These are phyloP conservation scores for Leuciscus idus DNA, from an alignment of 2,113 vertebrate genomes.

Conservation along the genomic window DNA sequence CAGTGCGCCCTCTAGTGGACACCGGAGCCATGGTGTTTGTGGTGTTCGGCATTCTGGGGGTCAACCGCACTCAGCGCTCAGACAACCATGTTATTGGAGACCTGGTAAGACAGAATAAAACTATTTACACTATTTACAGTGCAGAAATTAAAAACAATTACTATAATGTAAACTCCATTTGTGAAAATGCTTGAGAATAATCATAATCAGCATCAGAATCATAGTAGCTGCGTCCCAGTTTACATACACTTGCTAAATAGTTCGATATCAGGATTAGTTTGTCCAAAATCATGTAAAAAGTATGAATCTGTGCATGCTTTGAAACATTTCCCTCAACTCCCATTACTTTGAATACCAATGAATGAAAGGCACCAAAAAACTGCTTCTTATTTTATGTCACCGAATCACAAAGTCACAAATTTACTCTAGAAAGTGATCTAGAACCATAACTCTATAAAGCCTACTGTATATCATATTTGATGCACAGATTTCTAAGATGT, in stretches of 20 bases:
- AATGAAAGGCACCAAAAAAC: neutral
- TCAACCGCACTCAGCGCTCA: constrained; percentile 81
- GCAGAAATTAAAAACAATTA: neutral
- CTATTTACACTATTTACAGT: too few relatives aligned
- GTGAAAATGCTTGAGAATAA: neutral
- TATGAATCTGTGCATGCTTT: neutral
- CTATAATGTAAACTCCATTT: neutral
- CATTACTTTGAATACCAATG: neutral
- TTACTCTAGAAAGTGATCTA: neutral
- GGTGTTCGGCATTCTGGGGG: constrained; percentile 91
- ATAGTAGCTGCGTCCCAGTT: neutral
- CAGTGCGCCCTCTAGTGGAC: constrained; percentile 91
- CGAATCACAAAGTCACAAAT: neutral
- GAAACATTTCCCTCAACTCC: neutral
- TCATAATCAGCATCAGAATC: neutral
- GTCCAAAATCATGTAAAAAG: neutral
- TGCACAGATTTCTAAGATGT: neutral
- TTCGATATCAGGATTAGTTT: neutral
- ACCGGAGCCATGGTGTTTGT: constrained; percentile 98
- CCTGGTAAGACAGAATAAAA: constrained; percentile 78
- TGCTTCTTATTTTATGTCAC: neutral
- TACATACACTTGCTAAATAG: neutral
- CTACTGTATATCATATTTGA: neutral
- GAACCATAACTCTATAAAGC: neutral
- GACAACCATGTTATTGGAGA: constrained; percentile 96